Evolutionary conservation across 92 coral and sea anemone genomes (phyloP).

Genomic region (Bergia puertoricense): DNA sequence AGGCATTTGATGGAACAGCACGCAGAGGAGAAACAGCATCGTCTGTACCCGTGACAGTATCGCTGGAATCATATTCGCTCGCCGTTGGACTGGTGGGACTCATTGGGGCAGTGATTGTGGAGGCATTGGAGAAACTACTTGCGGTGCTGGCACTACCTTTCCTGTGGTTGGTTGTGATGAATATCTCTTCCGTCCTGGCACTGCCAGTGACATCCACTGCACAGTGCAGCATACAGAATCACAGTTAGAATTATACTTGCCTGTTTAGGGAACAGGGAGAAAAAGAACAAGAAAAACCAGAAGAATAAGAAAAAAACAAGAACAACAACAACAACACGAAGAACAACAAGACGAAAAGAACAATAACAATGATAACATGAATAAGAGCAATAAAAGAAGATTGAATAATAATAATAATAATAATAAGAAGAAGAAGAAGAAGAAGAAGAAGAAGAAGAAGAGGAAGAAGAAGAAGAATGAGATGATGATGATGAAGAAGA

Average conservation of each 20-base stretch:
- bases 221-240: neutral
- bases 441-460: too few relatives aligned
- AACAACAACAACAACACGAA: too few relatives aligned
- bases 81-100: slow-evolving; percentile 53
- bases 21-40: neutral
- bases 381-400: too few relatives aligned
- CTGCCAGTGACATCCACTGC: neutral
- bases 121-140: slow-evolving; percentile 71
- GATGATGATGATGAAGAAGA: too few relatives aligned
- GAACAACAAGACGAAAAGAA: too few relatives aligned
- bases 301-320: too few relatives aligned
- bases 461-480: too few relatives aligned
- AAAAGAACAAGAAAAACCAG: too few relatives aligned
- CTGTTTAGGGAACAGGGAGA: too few relatives aligned
- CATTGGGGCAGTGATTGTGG: slow-evolving; percentile 59
- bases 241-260: neutral
- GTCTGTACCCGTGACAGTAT: slow-evolving; percentile 18
- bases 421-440: too few relatives aligned
- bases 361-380: too few relatives aligned
- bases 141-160: slow-evolving; percentile 54
- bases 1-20: neutral
- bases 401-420: too few relatives aligned
- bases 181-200: slow-evolving; percentile 21
- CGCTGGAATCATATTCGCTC: slow-evolving; percentile 48
- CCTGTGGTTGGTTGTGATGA: slow-evolving; percentile 37